Conservation (phyloP, 2,888 invertebrate genomes). For the Agrypnus murinus region DNA sequence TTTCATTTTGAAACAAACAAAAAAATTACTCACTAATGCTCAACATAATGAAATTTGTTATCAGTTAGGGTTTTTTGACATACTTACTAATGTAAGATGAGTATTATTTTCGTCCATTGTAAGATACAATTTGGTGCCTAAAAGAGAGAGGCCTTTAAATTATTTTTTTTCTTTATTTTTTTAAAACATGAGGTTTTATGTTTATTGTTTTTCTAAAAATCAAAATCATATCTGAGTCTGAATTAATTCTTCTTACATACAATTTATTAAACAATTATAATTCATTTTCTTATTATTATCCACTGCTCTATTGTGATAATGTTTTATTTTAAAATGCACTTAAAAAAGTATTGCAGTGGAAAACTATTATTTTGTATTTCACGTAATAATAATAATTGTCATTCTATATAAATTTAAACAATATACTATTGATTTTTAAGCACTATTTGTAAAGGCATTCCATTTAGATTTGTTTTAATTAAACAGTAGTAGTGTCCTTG, state of each 20-base stretch:
- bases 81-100: constrained; percentile 47
- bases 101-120: constrained; percentile 44
- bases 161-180: constrained; percentile 27
- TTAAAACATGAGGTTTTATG: background rate
- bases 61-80: constrained; percentile 29
- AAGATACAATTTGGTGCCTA: constrained; percentile 38
- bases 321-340: constrained; percentile 35
- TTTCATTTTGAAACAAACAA: constrained; percentile 4
- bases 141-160: constrained; percentile 41
- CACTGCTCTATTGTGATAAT: constrained; percentile 11
- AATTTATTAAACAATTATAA: background rate
- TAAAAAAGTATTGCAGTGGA: constrained; percentile 37
- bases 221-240: background rate
- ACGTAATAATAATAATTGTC: background rate
- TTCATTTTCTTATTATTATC: constrained; percentile 4
- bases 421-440: constrained; percentile 36
- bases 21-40: constrained; percentile 47
- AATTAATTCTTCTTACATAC: background rate
- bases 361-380: constrained; percentile 4
- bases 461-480: constrained; percentile 38
- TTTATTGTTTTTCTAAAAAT: background rate
- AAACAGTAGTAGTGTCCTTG: constrained; percentile 45
- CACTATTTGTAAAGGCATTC: constrained; percentile 50
- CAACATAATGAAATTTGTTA: constrained; percentile 40
- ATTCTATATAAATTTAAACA: constrained; percentile 15